These are phyloP conservation scores for Recurvirostra avosetta DNA, from an alignment of 2,113 vertebrate genomes.

Conservation along the genomic window DNA sequence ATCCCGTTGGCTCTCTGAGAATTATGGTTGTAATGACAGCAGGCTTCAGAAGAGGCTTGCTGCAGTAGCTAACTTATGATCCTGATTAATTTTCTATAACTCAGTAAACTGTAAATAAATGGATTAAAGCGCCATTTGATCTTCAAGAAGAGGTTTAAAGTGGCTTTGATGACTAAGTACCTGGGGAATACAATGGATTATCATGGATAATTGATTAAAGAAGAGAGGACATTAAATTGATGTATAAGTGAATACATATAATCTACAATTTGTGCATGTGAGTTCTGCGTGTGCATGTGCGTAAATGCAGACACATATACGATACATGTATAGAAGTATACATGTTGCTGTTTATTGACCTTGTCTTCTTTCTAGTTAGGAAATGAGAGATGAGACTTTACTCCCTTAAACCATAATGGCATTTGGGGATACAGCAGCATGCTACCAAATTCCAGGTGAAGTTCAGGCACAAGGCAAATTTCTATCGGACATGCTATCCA, in stretches of 20 bases:
- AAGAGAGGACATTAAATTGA: constrained; percentile 44
- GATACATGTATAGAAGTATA: not conserved
- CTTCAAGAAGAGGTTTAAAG: constrained; percentile 74
- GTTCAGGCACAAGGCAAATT: not conserved
- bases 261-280: not conserved
- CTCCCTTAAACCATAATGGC: not conserved
- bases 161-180: constrained; percentile 73
- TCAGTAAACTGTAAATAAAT: constrained; percentile 69
- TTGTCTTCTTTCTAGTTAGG: not conserved
- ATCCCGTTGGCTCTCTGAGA: constrained; percentile 34
- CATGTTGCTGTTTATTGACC: not conserved
- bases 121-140: constrained; percentile 77
- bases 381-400: not conserved
- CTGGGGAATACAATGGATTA: constrained; percentile 68
- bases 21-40: constrained; percentile 39
- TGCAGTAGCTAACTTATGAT: constrained; percentile 61
- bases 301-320: not conserved
- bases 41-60: constrained; percentile 27
- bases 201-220: constrained; percentile 71
- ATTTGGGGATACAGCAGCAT: not conserved
- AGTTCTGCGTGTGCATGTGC: not conserved
- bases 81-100: constrained; percentile 72
- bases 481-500: not conserved
- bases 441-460: not conserved
- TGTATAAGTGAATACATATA: not conserved